Conservation (phyloP, 2,797 vertebrate species). For the Oreonectes daqikongensis region DNA sequence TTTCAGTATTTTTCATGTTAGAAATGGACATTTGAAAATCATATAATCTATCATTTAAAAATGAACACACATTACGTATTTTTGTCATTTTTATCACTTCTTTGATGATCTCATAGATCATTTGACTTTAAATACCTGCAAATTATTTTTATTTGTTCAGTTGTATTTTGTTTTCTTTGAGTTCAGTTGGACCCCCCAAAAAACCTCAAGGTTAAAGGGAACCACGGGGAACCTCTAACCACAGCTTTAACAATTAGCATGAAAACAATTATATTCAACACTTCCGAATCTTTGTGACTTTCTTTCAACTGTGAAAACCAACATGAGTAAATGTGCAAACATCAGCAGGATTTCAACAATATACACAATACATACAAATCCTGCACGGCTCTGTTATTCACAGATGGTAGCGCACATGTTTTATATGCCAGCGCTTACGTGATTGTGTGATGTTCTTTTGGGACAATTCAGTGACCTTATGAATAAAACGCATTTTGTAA, state of each 20-base stretch:
- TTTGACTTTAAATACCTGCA: neutral
- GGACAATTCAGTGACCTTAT: conserved; percentile 64
- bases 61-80: too few species aligned
- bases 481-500: conserved; percentile 62
- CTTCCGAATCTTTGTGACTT: neutral
- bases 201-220: too few species aligned
- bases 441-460: conserved; percentile 13
- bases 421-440: neutral
- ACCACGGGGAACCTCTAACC: too few species aligned
- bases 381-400: conserved; percentile 8
- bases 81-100: too few species aligned
- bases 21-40: too few species aligned
- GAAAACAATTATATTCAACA: too few species aligned
- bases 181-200: neutral
- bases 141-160: neutral
- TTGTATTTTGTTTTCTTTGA: neutral
- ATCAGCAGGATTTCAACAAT: conserved; percentile 3
- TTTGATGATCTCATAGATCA: too few species aligned
- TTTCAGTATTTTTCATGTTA: too few species aligned
- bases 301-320: neutral
- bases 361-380: too few species aligned
- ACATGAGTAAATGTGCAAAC: neutral
- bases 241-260: conserved; percentile 54
- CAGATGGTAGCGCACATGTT: conserved; percentile 31
- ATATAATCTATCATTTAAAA: too few species aligned